A percentile compares a stretch with the other conserved stretches of the same genome.
Conservation (phyloP, 2,888 invertebrate species). For the Pseudococcus jackbeardsleyi region DNA sequence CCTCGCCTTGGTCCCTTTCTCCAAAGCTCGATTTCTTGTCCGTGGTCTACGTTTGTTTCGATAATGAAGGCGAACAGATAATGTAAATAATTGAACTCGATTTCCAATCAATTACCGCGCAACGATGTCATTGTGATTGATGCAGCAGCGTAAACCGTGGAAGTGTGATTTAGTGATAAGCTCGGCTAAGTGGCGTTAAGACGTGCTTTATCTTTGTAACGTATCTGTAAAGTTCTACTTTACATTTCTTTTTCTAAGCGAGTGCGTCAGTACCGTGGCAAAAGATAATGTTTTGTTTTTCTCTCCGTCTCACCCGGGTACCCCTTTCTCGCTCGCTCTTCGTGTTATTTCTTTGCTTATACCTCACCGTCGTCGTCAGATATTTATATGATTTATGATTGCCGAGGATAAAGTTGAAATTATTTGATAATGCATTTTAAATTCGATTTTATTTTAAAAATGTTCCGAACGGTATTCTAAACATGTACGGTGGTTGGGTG, state of each 20-base stretch:
- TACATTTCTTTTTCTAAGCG: slow-evolving; percentile 36
- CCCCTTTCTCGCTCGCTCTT: background rate
- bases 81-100: slow-evolving; percentile 63
- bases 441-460: slow-evolving; percentile 37
- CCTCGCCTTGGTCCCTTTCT: background rate
- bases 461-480: slow-evolving; percentile 24
- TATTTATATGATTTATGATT: slow-evolving; percentile 59
- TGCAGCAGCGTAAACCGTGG: slow-evolving; percentile 45
- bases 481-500: slow-evolving; percentile 3
- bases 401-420: slow-evolving; percentile 59
- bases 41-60: background rate
- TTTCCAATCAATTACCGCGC: slow-evolving; percentile 59
- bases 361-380: slow-evolving; percentile 1
- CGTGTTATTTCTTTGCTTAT: background rate
- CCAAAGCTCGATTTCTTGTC: background rate
- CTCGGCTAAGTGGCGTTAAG: slow-evolving; percentile 59
- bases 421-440: slow-evolving; percentile 59
- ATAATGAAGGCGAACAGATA: slow-evolving; percentile 49
- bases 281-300: slow-evolving; percentile 18
- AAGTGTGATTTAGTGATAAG: slow-evolving; percentile 60
- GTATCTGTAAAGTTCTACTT: slow-evolving; percentile 52
- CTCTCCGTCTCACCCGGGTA: background rate
- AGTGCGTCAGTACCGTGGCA: slow-evolving; percentile 35
- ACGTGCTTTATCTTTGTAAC: slow-evolving; percentile 58
- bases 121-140: slow-evolving; percentile 62